Conservation (phyloP, 2,888 invertebrate species). For the Apodemia mormo region DNA sequence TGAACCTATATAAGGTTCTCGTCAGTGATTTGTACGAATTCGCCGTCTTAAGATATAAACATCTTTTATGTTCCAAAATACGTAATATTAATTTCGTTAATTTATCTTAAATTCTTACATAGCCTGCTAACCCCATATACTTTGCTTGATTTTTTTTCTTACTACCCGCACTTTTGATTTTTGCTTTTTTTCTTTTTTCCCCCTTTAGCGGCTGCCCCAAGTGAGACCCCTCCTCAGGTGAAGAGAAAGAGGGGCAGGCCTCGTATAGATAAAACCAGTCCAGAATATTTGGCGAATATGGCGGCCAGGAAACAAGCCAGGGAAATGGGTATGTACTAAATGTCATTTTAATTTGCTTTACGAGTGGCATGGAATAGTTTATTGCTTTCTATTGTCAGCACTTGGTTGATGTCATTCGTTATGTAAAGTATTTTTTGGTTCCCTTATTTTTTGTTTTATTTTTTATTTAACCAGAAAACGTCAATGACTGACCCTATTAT, state of each 20-base stretch:
- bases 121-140: constrained; percentile 1
- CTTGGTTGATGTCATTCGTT: not conserved
- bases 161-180: constrained; percentile 28
- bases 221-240: constrained; percentile 48
- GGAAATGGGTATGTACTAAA: constrained; percentile 56
- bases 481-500: no score
- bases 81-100: not conserved
- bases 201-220: constrained; percentile 45
- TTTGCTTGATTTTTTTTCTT: constrained; percentile 30
- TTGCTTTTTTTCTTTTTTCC: constrained; percentile 25
- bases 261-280: constrained; percentile 69
- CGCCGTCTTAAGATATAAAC: no score
- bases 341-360: not conserved
- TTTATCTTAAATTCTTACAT: not conserved
- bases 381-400: not conserved
- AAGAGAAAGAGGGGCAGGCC: constrained; percentile 66
- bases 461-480: no score
- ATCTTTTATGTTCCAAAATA: no score
- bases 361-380: not conserved
- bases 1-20: no score
- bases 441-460: no score
- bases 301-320: constrained; percentile 69
- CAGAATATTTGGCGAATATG: constrained; percentile 67
- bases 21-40: no score
- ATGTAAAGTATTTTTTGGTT: no score